phyloP scores from a whole-genome alignment of 2,797 vertebrate genomes.

The Leptoclinus maculatus region DNA sequence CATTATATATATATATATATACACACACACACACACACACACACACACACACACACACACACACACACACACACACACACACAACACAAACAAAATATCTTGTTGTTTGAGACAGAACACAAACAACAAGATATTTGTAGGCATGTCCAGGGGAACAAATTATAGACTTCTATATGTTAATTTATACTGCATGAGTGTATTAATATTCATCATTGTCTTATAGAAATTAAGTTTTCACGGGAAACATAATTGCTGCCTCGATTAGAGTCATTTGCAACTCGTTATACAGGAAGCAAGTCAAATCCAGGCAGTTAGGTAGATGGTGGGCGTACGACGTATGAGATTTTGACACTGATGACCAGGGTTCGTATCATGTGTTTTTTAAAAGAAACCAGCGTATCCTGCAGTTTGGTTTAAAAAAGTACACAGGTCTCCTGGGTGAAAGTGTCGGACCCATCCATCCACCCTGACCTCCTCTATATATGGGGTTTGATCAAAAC shows the following conservation, averaged over 20 bases:
- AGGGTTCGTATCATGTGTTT: too few relatives aligned
- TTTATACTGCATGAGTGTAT: background rate
- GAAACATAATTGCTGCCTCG: background rate
- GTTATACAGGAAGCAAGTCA: background rate
- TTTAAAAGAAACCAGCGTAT: too few relatives aligned
- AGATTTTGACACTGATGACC: too few relatives aligned
- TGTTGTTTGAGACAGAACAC: background rate
- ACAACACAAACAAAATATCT: background rate
- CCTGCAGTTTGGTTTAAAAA: too few relatives aligned
- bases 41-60: background rate
- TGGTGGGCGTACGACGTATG: background rate
- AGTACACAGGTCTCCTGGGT: too few relatives aligned
- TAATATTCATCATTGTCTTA: background rate
- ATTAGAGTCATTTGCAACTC: background rate
- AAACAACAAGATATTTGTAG: background rate
- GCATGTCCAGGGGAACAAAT: background rate
- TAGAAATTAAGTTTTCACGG: background rate
- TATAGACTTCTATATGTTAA: background rate
- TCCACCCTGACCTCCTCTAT: too few relatives aligned
- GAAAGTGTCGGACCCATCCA: too few relatives aligned
- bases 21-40: background rate
- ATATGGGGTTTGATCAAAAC: too few relatives aligned
- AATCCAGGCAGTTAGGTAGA: background rate
- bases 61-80: background rate
- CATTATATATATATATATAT: background rate